Evolutionary conservation across 2,888 invertebrate genomes (phyloP).

Genomic region (Aquatica leii): DNA sequence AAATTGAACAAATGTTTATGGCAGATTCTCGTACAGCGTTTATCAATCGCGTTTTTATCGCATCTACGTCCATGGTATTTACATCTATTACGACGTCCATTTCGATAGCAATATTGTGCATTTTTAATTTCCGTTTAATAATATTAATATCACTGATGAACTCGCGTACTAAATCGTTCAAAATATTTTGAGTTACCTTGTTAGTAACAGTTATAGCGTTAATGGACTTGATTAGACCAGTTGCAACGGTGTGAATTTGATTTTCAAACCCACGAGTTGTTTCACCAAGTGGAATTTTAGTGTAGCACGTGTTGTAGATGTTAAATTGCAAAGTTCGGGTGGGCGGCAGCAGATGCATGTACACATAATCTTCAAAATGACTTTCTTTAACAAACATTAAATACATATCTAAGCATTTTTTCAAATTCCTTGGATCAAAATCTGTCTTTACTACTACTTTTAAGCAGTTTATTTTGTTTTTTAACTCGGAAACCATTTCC

Average conservation of each 20-base stretch:
- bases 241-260: slow-evolving; percentile 9
- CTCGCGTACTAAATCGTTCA: slow-evolving; percentile 1
- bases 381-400: too few species aligned
- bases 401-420: too few species aligned
- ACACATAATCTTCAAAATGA: too few species aligned
- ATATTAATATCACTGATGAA: slow-evolving; percentile 4
- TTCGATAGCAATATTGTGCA: background rate
- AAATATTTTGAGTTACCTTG: slow-evolving; percentile 1
- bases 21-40: background rate
- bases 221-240: slow-evolving; percentile 1
- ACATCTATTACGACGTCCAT: slow-evolving; percentile 11
- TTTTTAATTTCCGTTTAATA: background rate
- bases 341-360: background rate
- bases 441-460: too few species aligned
- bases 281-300: background rate
- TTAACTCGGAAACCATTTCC: too few species aligned
- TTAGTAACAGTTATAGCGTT: slow-evolving; percentile 4
- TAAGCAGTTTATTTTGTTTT: too few species aligned
- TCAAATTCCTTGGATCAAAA: too few species aligned
- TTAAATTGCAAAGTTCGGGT: background rate
- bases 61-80: background rate
- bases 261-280: background rate
- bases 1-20: background rate
- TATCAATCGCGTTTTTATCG: background rate
- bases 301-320: background rate